A percentile compares a stretch with the other conserved stretches of the same genome.
Conservation (phyloP, 2,797 vertebrate species). For the Momotus momota region DNA sequence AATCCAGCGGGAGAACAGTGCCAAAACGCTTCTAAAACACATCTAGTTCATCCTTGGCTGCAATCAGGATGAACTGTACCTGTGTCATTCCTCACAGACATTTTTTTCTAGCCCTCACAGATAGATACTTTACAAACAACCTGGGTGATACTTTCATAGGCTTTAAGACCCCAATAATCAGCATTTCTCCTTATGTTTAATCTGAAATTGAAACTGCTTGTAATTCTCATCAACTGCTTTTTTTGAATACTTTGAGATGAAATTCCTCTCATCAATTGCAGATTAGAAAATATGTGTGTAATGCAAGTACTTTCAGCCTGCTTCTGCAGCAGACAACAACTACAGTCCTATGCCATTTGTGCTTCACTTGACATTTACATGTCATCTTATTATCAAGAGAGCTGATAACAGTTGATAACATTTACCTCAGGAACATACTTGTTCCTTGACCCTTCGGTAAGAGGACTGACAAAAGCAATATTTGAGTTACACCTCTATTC, state of each 20-base stretch:
- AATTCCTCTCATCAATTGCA: background rate
- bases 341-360: background rate
- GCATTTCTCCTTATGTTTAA: background rate
- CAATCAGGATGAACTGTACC: background rate
- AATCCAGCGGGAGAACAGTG: background rate
- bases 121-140: background rate
- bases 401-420: background rate
- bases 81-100: background rate
- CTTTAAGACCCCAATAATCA: background rate
- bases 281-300: background rate
- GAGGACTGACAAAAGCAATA: background rate
- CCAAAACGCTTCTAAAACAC: background rate
- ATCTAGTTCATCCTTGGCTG: background rate
- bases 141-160: background rate
- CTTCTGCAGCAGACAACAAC: background rate
- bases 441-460: background rate
- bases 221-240: background rate
- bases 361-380: background rate
- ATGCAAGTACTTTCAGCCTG: background rate
- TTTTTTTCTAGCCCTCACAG: background rate
- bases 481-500: background rate
- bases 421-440: background rate
- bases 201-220: background rate
- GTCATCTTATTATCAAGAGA: background rate
- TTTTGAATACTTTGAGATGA: background rate